Evolutionary conservation across 2,797 vertebrate genomes (phyloP).

Genomic region (Typhlichthys subterraneus): DNA sequence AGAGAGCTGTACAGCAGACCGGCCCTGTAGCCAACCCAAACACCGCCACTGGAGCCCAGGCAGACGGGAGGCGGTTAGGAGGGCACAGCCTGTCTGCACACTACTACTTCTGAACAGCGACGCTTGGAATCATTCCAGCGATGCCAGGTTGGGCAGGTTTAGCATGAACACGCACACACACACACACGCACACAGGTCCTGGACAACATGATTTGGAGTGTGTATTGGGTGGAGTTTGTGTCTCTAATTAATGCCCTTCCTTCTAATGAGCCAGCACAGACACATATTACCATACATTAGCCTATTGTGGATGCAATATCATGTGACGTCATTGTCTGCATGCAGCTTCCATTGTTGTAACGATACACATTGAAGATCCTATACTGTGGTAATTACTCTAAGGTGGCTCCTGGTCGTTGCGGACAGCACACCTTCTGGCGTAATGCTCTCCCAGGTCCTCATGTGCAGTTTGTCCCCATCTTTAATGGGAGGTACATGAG

Average conservation of each 20-base stretch:
- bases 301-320: background rate
- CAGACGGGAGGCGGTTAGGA: constrained; percentile 19
- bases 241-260: constrained; percentile 7
- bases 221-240: background rate
- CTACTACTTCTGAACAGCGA: too few relatives aligned
- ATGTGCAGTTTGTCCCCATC: constrained; percentile 52
- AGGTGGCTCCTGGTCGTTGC: constrained; percentile 36
- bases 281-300: constrained; percentile 25
- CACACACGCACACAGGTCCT: too few relatives aligned
- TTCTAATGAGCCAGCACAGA: constrained; percentile 8
- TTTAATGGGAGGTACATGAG: constrained; percentile 81
- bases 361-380: constrained; percentile 35
- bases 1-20: constrained; percentile 49
- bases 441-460: constrained; percentile 49
- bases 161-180: too few relatives aligned
- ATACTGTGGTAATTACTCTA: constrained; percentile 21
- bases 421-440: constrained; percentile 42
- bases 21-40: constrained; percentile 51
- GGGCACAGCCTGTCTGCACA: too few relatives aligned
- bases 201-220: too few relatives aligned
- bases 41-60: constrained; percentile 51
- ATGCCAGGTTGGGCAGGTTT: too few relatives aligned
- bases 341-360: constrained; percentile 35
- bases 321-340: constrained; percentile 26
- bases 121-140: too few relatives aligned